Base-by-base conservation (phyloP, 37 sponge, comb jelly and placozoan species). In the Amphimedon queenslandica region DNA sequence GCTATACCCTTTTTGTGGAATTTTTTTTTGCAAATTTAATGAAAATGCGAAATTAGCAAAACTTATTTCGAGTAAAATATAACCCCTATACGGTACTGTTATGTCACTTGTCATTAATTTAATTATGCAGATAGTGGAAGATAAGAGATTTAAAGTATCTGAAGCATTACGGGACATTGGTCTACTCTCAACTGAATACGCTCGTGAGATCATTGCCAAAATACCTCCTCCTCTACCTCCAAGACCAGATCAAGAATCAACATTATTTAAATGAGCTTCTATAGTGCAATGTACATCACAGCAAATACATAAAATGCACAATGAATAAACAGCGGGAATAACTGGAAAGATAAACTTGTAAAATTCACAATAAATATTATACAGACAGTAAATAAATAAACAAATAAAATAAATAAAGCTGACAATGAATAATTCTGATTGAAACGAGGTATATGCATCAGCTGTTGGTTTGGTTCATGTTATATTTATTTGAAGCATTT, bases 91-190 rank as follows among this genome's bases (percentile, higher is more conserved):
- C n/a, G n/a, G n/a, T n/a, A n/a, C n/a, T n/a, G n/a, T n/a, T n/a
- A n/a, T n/a, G n/a, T n/a, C n/a, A n/a, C n/a, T n/a, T n/a, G n/a
- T n/a, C n/a, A n/a, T n/a, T n/a, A n/a, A n/a, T n/a, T n/a, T 2
- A n/a, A 18, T 24, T 40, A 63, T 39, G 25, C 40, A 79, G 80
- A 57, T 79, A 39, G 40, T 28, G 10, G 57, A 71, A 40, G 96
- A 95, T 72, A 82, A 63, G 64, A 77, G 97, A 47, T 36, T 90
- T 34, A 79, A 71, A 58, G 74, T 96, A 60, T 93, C 79, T 27
- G 75, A 57, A 3, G 97, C 97, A 11, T 65, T 96, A 66, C 58
- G 85, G 31, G 60, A 83, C 40, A 93, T 93, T 0, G 93, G 97
- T 1, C 81, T 96, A 8, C 88, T 78, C 57, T 75, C 69, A 32